Conservation (phyloP, 2,113 vertebrate species). For the Elephantulus edwardii region DNA sequence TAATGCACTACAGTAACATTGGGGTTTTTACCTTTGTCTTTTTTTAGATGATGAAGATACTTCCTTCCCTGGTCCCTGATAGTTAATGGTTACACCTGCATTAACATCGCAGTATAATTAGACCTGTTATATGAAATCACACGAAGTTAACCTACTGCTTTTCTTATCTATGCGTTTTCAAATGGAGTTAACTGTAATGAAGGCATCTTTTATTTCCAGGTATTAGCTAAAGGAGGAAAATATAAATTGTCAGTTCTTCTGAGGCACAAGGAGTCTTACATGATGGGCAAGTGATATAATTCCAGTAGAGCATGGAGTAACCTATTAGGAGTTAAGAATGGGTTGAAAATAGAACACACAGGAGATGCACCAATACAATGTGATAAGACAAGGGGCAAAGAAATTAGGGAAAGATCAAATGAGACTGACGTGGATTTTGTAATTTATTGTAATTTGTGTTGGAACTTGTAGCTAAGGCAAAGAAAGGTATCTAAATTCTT, state of each 20-base stretch:
- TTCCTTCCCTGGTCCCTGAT: background rate
- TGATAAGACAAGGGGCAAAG: background rate
- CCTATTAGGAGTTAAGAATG: background rate
- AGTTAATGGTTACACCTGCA: background rate
- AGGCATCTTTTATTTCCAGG: background rate
- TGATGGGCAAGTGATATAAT: background rate
- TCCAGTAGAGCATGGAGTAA: background rate
- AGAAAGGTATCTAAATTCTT: background rate
- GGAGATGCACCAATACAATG: background rate
- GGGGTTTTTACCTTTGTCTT: background rate
- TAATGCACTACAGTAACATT: background rate
- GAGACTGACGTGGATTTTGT: background rate
- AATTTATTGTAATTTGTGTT: background rate
- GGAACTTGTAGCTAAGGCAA: background rate
- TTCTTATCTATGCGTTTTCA: background rate
- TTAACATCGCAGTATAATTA: background rate
- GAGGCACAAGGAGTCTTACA: background rate
- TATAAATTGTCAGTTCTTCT: background rate
- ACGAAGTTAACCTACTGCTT: background rate
- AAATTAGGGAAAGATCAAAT: background rate
- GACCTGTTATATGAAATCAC: background rate
- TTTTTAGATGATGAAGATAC: background rate
- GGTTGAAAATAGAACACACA: fast-evolving
- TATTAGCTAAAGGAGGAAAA: background rate
- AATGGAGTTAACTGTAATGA: background rate